phyloP scores from a whole-genome alignment of 2,797 vertebrate genomes.

The Melanotaenia nigrans region DNA sequence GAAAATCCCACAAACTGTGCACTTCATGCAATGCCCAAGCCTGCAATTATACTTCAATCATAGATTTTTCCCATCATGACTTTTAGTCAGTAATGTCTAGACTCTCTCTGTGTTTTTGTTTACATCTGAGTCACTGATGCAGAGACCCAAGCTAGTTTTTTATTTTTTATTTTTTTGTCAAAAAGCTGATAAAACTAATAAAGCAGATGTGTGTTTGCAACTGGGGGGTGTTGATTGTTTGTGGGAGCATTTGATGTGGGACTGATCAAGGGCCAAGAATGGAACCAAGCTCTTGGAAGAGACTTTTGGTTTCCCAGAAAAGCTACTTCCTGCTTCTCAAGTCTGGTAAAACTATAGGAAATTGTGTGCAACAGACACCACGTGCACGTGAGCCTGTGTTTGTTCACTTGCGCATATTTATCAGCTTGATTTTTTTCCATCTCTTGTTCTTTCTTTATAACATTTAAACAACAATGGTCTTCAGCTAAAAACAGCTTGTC shows the following conservation, averaged over 20 bases:
- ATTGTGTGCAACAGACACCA: constrained; percentile 29
- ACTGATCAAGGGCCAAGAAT: constrained; percentile 71
- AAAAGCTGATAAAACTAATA: constrained; percentile 67
- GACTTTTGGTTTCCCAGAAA: constrained; percentile 74
- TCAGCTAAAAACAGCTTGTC: constrained; percentile 1
- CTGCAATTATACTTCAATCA: constrained; percentile 40
- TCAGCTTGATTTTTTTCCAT: constrained; percentile 27
- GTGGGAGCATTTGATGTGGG: constrained; percentile 77
- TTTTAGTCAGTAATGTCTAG: constrained; percentile 49
- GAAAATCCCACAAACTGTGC: constrained; percentile 32
- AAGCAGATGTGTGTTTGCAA: constrained; percentile 56
- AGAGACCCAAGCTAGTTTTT: constrained; percentile 47
- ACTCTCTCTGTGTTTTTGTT: constrained; percentile 59
- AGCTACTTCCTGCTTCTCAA: constrained; percentile 68
- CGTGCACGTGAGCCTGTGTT: constrained; percentile 9
- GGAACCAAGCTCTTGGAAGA: constrained; percentile 66
- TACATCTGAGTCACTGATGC: constrained; percentile 70
- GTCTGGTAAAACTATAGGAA: constrained; percentile 59
- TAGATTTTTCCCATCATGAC: constrained; percentile 47
- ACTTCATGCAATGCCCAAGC: constrained; percentile 20
- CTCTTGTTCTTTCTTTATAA: constrained; percentile 19
- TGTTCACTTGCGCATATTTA: constrained; percentile 22
- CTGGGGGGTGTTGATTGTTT: constrained; percentile 66
- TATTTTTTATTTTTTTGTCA: constrained; percentile 28
- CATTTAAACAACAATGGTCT: constrained; percentile 1